Conservation (phyloP, 1,140 invertebrate species). For the Heliconius eleuchia region DNA sequence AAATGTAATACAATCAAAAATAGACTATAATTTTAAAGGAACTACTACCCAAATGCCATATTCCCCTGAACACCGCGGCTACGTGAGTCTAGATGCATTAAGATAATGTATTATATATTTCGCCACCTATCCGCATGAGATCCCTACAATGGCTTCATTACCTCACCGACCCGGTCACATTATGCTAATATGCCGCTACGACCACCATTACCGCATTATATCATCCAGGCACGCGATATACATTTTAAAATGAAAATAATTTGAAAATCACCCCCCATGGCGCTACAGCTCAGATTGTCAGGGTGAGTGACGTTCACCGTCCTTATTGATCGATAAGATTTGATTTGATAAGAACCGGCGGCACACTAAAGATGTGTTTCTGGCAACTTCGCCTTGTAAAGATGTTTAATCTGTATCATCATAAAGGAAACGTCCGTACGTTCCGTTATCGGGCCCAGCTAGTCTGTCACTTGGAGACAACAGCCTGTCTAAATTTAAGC, state of each 20-base stretch:
- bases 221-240: constrained; percentile 66
- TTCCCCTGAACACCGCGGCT: constrained; percentile 44
- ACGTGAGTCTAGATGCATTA: constrained; percentile 66
- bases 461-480: constrained; percentile 59
- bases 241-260: constrained; percentile 65
- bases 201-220: constrained; percentile 46
- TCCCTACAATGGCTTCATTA: constrained; percentile 66
- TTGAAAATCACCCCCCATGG: constrained; percentile 69
- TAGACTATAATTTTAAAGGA: not conserved
- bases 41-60: constrained; percentile 5
- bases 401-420: constrained; percentile 70
- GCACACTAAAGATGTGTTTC: constrained; percentile 70
- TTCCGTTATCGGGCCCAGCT: constrained; percentile 39
- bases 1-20: too few species aligned
- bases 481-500: constrained; percentile 60
- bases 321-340: constrained; percentile 78
- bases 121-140: constrained; percentile 51
- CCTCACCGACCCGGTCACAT: constrained; percentile 40
- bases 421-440: constrained; percentile 49
- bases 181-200: constrained; percentile 57
- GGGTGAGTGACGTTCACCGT: constrained; percentile 76
- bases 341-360: constrained; percentile 69
- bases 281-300: constrained; percentile 66
- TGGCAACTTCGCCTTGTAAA: constrained; percentile 62
- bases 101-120: constrained; percentile 66